Evolutionary conservation across 2,888 invertebrate genomes (phyloP), one percentile per base, ranked within the genome.

Genomic region (Cerastis rubricosa): DNA sequence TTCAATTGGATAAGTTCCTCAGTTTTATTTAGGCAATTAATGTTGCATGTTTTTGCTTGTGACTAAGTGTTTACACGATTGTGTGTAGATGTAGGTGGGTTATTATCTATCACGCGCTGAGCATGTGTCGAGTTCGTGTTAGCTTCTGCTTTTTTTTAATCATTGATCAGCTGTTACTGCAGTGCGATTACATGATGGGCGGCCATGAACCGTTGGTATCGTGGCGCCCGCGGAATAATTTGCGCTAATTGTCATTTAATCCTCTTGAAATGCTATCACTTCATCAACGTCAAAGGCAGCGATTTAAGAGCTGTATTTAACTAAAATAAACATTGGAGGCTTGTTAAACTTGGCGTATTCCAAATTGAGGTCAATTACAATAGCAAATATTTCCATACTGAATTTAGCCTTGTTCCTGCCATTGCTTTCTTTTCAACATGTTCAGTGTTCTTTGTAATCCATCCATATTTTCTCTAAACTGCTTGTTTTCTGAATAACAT

Each of bases 71-170:
- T 84, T 83, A 83, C 80, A 83, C 49, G 71, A 71, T 72, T 69
- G 70, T 72, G 61, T 65, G 68, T 68, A 67, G 51, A 74, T 74
- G 71, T 86, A 78, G 78, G 84, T 78, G 83, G 66, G 71, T 64
- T 67, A 78, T 85, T 90, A 90, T 89, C 81, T 87, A 76, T 82
- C 88, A 90, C 82, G 80, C 78, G 49, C 12, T 9, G 66, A 43
- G 43, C 76, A 81, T 87, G 85, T 87, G 89, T 68, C 47, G 25
- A 29, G 63, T 78, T 71, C 89, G 85, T 85, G 87, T 51, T 67
- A 49, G 76, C 47, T 35, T 59, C 75, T 64, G 22, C 11, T 65
- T 80, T 71, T 72, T 25, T 63, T 85, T 75, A 81, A 80, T 81
- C 72, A 77, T 72, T 71, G 82, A 88, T 86, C 86, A 84, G 78